Evolutionary conservation across 2,797 vertebrate genomes (phyloP).

Genomic region (Gymnothorax javanicus): DNA sequence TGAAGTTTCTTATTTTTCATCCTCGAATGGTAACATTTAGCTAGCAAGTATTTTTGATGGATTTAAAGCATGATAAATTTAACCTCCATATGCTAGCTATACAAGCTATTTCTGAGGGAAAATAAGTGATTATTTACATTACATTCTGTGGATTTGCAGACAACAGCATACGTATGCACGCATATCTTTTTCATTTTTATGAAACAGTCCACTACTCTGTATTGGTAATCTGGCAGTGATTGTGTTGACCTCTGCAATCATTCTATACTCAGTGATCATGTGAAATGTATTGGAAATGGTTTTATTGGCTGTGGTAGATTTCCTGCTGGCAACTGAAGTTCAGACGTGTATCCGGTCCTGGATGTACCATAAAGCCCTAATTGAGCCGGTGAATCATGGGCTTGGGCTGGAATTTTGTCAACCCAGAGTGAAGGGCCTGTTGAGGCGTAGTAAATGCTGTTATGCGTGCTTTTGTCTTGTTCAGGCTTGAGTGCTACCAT

Average conservation of each 20-base stretch:
- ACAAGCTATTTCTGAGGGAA: not conserved
- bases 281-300: not conserved
- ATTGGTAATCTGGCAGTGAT: not conserved
- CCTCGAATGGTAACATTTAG: not conserved
- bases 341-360: not conserved
- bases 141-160: not conserved
- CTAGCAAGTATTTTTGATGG: not conserved
- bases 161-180: not conserved
- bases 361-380: not conserved
- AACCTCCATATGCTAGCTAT: not conserved
- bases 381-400: not conserved
- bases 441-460: not conserved
- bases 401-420: not conserved
- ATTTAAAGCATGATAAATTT: not conserved
- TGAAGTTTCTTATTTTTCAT: slow-evolving; percentile 24
- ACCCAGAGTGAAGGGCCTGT: not conserved
- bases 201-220: not conserved
- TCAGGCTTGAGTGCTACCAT: not conserved
- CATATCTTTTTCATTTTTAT: not conserved
- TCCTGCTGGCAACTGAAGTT: not conserved
- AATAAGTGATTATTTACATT: slow-evolving; percentile 8
- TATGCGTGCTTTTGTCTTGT: not conserved
- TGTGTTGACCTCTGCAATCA: not conserved
- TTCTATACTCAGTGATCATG: not conserved
- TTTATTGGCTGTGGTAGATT: not conserved